phyloP scores from a whole-genome alignment of 1,140 invertebrate genomes.

The Fopius arisanus region DNA sequence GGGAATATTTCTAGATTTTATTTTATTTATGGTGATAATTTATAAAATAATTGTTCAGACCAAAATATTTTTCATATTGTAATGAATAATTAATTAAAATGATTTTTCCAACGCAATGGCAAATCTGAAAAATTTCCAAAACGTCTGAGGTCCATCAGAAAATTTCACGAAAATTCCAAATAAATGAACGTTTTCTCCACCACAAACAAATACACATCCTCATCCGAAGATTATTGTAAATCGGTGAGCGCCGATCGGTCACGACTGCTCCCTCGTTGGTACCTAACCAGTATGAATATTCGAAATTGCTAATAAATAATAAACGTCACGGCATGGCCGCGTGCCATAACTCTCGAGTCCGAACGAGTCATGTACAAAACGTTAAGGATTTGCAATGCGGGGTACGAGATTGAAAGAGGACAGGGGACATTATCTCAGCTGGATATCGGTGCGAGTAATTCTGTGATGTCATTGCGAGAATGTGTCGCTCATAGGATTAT shows the following conservation, averaged over 20 bases:
- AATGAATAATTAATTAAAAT: too few relatives aligned
- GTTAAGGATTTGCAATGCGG: background rate
- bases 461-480: conserved; percentile 44
- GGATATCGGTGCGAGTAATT: conserved; percentile 52
- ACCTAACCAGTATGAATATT: conserved; percentile 28
- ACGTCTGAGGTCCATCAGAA: too few relatives aligned
- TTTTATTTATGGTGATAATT: too few relatives aligned
- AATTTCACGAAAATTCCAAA: too few relatives aligned
- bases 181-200: background rate
- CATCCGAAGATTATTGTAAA: conserved; percentile 26
- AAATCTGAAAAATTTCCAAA: too few relatives aligned
- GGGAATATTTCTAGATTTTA: too few relatives aligned
- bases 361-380: conserved; percentile 42
- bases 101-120: too few relatives aligned
- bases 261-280: conserved; percentile 27
- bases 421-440: conserved; percentile 51
- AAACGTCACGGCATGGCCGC: conserved; percentile 44
- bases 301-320: conserved; percentile 48
- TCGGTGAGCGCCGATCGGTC: conserved; percentile 29
- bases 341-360: conserved; percentile 39
- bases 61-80: too few relatives aligned
- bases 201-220: background rate
- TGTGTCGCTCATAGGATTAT: background rate
- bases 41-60: too few relatives aligned
- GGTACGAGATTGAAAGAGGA: background rate